Evolutionary conservation across 2,888 invertebrate species (phyloP).

Genomic region (Brassicogethes aeneus): DNA sequence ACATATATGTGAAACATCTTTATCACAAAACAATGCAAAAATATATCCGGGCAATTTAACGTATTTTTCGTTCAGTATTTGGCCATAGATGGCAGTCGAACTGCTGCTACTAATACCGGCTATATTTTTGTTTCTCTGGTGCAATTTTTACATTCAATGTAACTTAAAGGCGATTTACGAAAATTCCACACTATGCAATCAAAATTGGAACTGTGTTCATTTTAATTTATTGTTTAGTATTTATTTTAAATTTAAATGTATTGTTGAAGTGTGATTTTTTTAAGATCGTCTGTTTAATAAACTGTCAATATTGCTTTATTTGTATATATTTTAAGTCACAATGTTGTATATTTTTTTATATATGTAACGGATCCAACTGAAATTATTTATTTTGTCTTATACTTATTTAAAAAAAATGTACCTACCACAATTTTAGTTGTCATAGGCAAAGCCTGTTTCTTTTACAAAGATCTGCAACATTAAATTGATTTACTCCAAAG

Average conservation of each 20-base stretch:
- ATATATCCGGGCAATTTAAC: not conserved
- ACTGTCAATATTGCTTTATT: not conserved
- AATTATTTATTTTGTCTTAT: slow-evolving; percentile 1
- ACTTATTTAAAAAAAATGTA: slow-evolving; percentile 1
- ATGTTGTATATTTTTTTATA: slow-evolving; percentile 1
- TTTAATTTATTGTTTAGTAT: not conserved
- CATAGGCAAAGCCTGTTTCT: not conserved
- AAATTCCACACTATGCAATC: no score
- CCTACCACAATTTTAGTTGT: not conserved
- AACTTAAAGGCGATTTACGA: no score
- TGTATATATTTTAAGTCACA: not conserved
- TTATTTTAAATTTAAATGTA: not conserved
- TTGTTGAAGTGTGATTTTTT: not conserved
- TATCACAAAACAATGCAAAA: not conserved
- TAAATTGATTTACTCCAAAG: not conserved
- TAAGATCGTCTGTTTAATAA: not conserved
- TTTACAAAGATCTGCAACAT: not conserved
- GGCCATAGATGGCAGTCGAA: no score
- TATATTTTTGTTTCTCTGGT: not conserved
- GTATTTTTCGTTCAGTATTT: not conserved
- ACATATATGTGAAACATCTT: slow-evolving; percentile 28
- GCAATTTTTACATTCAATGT: not conserved
- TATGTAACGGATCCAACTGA: not conserved
- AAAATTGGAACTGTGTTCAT: not conserved
- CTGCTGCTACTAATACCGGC: no score